Conservation (phyloP, 2,888 invertebrate species). For the Drosophila phalerata region DNA sequence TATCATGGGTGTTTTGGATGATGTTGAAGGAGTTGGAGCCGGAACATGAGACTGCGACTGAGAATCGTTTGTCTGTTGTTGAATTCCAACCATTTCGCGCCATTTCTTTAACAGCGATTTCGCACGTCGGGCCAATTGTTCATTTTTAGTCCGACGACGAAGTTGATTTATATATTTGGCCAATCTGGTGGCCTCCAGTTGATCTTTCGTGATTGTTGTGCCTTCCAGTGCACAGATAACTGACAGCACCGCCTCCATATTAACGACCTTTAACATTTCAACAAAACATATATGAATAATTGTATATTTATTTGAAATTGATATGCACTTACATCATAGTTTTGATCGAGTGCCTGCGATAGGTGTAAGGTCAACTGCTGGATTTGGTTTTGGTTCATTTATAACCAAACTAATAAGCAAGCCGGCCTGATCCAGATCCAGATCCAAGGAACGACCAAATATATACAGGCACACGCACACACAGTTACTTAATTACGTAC, state of each 20-base stretch:
- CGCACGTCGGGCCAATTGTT: conserved; percentile 93
- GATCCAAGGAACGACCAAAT: conserved; percentile 44
- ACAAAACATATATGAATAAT: not conserved
- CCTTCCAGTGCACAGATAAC: conserved; percentile 97
- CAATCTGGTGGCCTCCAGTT: conserved; percentile 93
- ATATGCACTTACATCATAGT: conserved; percentile 96
- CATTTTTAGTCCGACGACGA: conserved; percentile 93
- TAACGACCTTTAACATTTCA: conserved; percentile 91
- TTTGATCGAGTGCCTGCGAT: conserved; percentile 98
- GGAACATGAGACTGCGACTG: conserved; percentile 25
- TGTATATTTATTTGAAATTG: not conserved
- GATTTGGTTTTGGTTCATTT: conserved; percentile 92
- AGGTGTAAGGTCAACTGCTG: conserved; percentile 97
- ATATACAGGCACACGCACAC: not conserved
- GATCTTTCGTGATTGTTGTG: conserved; percentile 86
- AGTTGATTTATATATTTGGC: conserved; percentile 97
- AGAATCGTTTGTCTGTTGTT: conserved; percentile 64
- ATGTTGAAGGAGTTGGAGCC: conserved; percentile 28
- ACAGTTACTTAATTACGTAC: conserved; percentile 13
- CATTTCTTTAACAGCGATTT: conserved; percentile 96
- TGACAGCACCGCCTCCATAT: conserved; percentile 96
- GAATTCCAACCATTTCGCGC: conserved; percentile 93
- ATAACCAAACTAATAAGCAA: conserved; percentile 74
- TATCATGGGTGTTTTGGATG: conserved; percentile 12
- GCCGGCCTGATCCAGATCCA: conserved; percentile 26